Evolutionary conservation across 2,797 vertebrate genomes (phyloP), one percentile per base, ranked within the genome.

Genomic region (Gobio occitaniae): DNA sequence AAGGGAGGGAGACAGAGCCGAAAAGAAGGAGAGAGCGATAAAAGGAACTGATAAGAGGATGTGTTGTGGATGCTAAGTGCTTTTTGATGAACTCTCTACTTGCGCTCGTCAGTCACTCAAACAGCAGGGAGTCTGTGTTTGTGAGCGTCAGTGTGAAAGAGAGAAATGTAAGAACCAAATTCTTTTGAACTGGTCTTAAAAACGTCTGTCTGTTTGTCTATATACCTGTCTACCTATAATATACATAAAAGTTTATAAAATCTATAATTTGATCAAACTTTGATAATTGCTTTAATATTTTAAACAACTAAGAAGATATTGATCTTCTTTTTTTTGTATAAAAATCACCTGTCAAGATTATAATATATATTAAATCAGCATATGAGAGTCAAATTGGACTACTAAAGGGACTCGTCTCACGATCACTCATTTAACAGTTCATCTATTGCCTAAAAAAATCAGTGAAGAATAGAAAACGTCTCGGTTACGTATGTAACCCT

Each of bases 11-110:
- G n/a, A 84, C 54, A 82, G 52, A 83, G 44, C 70, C 69, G 25
- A 25, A 86, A 56, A 54, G 86, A 88, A 44, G 68, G 76, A 83
- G 82, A 86, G 77, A 66, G 89, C 38, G 52, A 84, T 83, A 78
- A 78, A 71, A 68, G 75, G 44, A 79, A 78, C 83, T 84, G 83
- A 84, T 84, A 78, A 84, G 75, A 78, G 83, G 66, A 78, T 84
- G 83, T 71, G 83, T 83, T 83, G 81, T 44, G 59, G 76, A 83
- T 69, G 66, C 77, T 86, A 86, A 86, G 81, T 72, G 48, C 85
- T 84, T 78, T 84, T 78, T 84, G 75, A 84, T 84, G 75, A 84
- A 84, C 75, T 84, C 66, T 78, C 65, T 54, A 66, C 82, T 84
- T 78, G 74, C 17, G 17, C 65, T 84, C 50, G 66, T 69, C 75